Evolutionary conservation across 2,113 vertebrate species (phyloP), one percentile per base, ranked within the genome.

Genomic region (Beaufortia kweichowensis): DNA sequence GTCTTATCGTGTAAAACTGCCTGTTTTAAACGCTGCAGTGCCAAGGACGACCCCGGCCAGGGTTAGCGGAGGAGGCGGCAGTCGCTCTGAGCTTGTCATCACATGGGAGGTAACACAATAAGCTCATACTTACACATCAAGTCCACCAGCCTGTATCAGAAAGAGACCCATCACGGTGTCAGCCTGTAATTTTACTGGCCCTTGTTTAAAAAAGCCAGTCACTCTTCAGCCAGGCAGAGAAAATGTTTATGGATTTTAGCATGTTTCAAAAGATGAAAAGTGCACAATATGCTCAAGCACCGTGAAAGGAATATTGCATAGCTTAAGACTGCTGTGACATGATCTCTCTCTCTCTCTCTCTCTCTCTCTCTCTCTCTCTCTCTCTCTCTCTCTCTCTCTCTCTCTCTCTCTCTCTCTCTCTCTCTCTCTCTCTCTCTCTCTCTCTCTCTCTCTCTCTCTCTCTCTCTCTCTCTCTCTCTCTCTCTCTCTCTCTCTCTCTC

Each of bases 71-170:
- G 96, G 96, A 0, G 96, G 96, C 21, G 96, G 96, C 46, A 96
- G 93, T 86, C 95, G 93, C 46, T 95, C 94, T 0, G 96, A 98
- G 83, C 91, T 98, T 78, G 95, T 98, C 85, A 98, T 98, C 83
- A 96, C 94, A 0, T 98, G 96, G 96, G 96, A 98, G 94, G 96
- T 98, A 89, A 88, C 55, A 35, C 73, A n/a, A 55, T 75, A 56
- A 39, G 19, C 39, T 62, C 68, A 72, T 43, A 19, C 43, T 72
- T n/a, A 6, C 75, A 77, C 28, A 31, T 69, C 39, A 48, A 35
- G 55, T 59, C 3, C 46, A 67, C 5, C 29, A 67, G 28, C 39
- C 55, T 61, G 75, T 4, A 39, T 77, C 21, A 41, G 17, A 71
- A 78, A 17, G 15, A 71, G 31, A 14, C 26, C 31, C 31, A 62